Evolutionary conservation across 2,113 vertebrate genomes (phyloP).

Genomic region (Chionis minor): DNA sequence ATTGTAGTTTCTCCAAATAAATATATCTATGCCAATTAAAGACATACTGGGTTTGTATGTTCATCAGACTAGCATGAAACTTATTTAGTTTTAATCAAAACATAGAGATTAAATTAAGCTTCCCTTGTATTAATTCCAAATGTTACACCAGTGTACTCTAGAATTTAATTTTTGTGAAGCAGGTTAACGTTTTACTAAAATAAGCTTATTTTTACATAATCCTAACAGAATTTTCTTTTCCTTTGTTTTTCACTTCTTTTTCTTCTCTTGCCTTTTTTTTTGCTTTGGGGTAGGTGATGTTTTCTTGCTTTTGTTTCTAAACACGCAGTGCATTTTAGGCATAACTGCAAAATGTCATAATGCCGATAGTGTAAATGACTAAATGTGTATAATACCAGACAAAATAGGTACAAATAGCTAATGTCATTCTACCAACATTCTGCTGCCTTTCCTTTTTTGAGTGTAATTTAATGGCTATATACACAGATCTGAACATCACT

Average conservation of each 20-base stretch:
- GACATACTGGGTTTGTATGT: conserved; percentile 37
- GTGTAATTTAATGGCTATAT: neutral
- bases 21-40: conserved; percentile 61
- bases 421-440: neutral
- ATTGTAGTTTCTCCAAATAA: conserved; percentile 64
- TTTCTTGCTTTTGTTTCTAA: neutral
- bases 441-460: neutral
- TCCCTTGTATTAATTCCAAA: conserved; percentile 51
- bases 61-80: conserved; percentile 60
- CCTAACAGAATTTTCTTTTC: neutral
- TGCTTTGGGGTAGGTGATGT: neutral
- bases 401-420: neutral
- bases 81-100: conserved; percentile 66
- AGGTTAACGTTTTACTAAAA: conserved; percentile 39
- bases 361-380: neutral
- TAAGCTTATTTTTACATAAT: neutral
- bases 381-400: neutral
- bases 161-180: conserved; percentile 35
- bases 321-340: neutral
- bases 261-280: neutral
- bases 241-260: neutral
- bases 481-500: neutral
- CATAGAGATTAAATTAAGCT: conserved; percentile 50
- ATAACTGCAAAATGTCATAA: neutral
- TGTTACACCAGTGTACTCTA: conserved; percentile 29